phyloP scores from a whole-genome alignment of 2,888 invertebrate genomes.

The Ennomos quercinarius region DNA sequence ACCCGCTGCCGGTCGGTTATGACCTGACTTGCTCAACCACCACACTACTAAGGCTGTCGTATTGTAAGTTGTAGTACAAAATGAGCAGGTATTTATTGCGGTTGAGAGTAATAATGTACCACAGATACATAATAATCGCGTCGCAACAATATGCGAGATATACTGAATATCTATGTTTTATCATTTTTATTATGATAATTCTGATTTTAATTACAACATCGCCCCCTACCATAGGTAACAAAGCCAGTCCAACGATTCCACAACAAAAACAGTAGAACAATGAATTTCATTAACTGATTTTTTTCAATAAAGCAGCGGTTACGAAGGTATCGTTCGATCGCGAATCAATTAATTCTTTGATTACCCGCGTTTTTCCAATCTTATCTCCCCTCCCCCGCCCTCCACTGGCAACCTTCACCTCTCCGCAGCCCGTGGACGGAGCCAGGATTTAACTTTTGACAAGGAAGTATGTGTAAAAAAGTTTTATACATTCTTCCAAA shows the following conservation, averaged over 20 bases:
- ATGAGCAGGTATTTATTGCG: too few species aligned
- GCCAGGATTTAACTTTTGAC: conserved; percentile 1
- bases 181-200: too few species aligned
- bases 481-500: too few species aligned
- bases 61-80: too few species aligned
- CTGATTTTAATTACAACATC: too few species aligned
- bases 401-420: not conserved
- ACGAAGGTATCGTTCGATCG: conserved; percentile 33
- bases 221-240: conserved; percentile 5
- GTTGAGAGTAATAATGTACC: too few species aligned
- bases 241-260: conserved; percentile 15
- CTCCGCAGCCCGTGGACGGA: not conserved
- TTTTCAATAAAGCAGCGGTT: conserved; percentile 27
- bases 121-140: too few species aligned
- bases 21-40: too few species aligned
- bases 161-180: too few species aligned
- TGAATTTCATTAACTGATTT: conserved; percentile 32
- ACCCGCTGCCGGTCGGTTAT: too few species aligned
- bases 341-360: conserved; percentile 63
- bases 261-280: conserved; percentile 27
- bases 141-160: too few species aligned
- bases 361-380: conserved; percentile 54
- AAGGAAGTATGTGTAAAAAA: not conserved
- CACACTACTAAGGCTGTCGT: too few species aligned
- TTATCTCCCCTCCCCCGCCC: conserved; percentile 24